Evolutionary conservation across 1,140 invertebrate genomes (phyloP).

Genomic region (Babylonia areolata): DNA sequence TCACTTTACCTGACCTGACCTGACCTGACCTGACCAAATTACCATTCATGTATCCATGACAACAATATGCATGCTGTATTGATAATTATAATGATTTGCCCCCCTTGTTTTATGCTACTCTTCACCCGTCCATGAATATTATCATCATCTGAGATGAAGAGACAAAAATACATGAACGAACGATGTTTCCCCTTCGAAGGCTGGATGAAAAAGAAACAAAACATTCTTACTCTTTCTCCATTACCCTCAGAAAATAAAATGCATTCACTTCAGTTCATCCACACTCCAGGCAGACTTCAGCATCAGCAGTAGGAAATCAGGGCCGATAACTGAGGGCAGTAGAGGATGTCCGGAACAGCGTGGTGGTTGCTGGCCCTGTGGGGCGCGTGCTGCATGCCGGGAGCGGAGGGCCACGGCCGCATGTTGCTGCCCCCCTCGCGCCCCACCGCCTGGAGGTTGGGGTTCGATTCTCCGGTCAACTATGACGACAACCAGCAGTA

Average conservation of each 20-base stretch:
- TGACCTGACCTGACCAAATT: too few species aligned
- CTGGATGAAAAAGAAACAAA: too few species aligned
- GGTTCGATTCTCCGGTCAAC: conserved; percentile 66
- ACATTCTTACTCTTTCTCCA: too few species aligned
- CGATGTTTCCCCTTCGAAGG: too few species aligned
- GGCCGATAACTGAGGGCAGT: not conserved
- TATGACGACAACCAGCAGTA: conserved; percentile 65
- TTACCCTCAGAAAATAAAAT: too few species aligned
- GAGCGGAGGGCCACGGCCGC: conserved; percentile 70
- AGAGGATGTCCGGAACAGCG: not conserved
- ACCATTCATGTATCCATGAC: too few species aligned
- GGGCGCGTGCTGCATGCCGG: not conserved
- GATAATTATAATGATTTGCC: not conserved
- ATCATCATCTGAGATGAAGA: not conserved
- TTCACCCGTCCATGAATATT: not conserved
- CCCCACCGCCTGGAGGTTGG: conserved; percentile 71
- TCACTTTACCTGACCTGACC: too few species aligned
- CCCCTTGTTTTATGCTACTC: not conserved
- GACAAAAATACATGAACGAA: too few species aligned
- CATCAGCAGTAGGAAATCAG: not conserved
- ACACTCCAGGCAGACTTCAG: not conserved
- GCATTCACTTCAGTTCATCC: not conserved
- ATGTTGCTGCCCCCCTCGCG: conserved; percentile 72
- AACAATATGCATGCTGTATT: too few species aligned
- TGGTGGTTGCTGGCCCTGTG: not conserved